These are phyloP conservation scores for Masticophis lateralis DNA, from an alignment of 2,797 vertebrate species.

Conservation along the genomic window DNA sequence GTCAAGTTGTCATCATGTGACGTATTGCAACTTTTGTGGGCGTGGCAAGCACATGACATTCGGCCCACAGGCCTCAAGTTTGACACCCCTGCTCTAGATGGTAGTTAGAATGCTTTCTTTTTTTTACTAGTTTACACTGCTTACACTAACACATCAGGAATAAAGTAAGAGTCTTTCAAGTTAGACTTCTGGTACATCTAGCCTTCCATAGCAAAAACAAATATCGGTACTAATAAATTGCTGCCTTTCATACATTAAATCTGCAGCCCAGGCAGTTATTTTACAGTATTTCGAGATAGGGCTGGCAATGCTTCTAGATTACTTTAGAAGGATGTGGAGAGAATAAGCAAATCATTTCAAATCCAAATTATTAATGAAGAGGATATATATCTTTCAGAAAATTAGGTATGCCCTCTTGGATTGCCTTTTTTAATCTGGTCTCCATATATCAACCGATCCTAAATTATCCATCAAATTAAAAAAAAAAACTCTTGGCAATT, in stretches of 20 bases:
- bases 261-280: background rate
- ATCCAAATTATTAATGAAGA: no score
- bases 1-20: no score
- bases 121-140: background rate
- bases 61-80: accelerated
- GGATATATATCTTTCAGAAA: no score
- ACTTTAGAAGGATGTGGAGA: background rate
- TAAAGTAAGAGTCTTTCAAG: background rate
- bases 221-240: background rate
- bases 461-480: no score
- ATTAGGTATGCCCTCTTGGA: no score
- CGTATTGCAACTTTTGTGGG: no score
- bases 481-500: no score
- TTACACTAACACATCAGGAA: background rate
- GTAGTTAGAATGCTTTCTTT: background rate
- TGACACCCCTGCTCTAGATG: no score
- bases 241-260: background rate
- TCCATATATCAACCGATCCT: no score
- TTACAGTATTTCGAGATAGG: background rate
- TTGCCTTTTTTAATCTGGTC: no score
- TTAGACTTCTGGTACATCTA: background rate
- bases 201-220: background rate
- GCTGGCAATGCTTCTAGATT: background rate
- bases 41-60: no score
- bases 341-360: background rate